These are phyloP conservation scores for Andrena praecox DNA, from an alignment of 2,888 invertebrate species.

Conservation along the genomic window DNA sequence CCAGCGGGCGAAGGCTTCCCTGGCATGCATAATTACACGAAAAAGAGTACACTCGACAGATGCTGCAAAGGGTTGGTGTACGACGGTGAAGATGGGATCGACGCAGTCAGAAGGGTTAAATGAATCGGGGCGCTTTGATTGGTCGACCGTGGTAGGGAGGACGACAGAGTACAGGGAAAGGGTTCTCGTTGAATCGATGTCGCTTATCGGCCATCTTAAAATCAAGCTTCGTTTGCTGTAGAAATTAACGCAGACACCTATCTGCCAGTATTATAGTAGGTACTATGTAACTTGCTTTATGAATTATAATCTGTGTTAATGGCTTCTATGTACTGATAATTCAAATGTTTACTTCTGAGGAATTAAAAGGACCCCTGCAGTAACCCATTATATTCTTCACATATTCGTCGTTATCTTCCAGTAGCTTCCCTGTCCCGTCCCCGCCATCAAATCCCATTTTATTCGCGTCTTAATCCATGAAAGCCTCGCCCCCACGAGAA, in stretches of 20 bases:
- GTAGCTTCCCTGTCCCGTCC: not conserved
- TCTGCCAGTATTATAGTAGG: not conserved
- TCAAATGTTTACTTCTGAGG: too few relatives aligned
- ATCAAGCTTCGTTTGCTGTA: slow-evolving; percentile 14
- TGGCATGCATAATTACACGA: slow-evolving; percentile 77
- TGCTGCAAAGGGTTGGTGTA: slow-evolving; percentile 73
- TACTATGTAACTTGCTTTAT: too few relatives aligned
- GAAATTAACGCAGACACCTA: not conserved
- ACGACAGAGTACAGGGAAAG: slow-evolving; percentile 63
- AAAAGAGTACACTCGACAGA: slow-evolving; percentile 73
- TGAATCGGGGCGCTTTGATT: slow-evolving; percentile 78
- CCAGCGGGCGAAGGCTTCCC: slow-evolving; percentile 71
- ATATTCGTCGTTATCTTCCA: slow-evolving; percentile 3
- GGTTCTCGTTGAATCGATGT: slow-evolving; percentile 58
- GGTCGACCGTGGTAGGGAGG: slow-evolving; percentile 71
- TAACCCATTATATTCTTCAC: too few relatives aligned
- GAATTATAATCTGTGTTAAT: too few relatives aligned
- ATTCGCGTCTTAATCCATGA: slow-evolving; percentile 60
- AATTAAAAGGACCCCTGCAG: too few relatives aligned
- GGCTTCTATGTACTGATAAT: too few relatives aligned
- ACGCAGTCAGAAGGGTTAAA: slow-evolving; percentile 77
- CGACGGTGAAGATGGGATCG: slow-evolving; percentile 28
- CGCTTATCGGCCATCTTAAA: slow-evolving; percentile 68
- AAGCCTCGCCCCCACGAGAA: slow-evolving; percentile 42
- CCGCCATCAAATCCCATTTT: slow-evolving; percentile 28